These are phyloP conservation scores for Scortum barcoo DNA, from an alignment of 2,113 vertebrate genomes.

Conservation along the genomic window DNA sequence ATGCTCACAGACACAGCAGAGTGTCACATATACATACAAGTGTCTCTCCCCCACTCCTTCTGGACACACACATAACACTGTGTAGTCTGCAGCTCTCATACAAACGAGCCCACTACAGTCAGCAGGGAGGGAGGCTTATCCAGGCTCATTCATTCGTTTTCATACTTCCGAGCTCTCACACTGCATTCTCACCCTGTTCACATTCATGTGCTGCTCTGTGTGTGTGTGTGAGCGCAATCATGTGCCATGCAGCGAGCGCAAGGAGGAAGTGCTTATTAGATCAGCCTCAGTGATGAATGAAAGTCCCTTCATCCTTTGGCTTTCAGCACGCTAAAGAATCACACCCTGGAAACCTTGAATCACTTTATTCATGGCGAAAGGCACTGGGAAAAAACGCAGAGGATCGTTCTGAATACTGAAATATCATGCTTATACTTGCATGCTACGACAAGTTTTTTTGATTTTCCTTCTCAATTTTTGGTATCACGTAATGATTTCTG, in stretches of 20 bases:
- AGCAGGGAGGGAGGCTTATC: constrained; percentile 49
- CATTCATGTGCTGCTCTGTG: constrained; percentile 25
- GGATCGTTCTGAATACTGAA: constrained; percentile 12
- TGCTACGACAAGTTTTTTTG: not conserved
- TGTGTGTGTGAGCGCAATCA: constrained; percentile 12
- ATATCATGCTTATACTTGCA: not conserved
- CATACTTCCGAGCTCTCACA: constrained; percentile 38
- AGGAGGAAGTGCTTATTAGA: constrained; percentile 51
- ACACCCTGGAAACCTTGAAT: constrained; percentile 30
- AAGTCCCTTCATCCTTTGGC: constrained; percentile 43
- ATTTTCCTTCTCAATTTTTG: not conserved
- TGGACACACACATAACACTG: constrained; percentile 17
- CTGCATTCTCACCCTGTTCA: constrained; percentile 48
- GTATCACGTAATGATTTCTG: not conserved
- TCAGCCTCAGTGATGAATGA: constrained; percentile 43
- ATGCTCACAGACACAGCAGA: constrained; percentile 7
- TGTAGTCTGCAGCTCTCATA: constrained; percentile 31
- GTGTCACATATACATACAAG: not conserved
- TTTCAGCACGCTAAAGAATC: constrained; percentile 40
- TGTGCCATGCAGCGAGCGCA: constrained; percentile 6
- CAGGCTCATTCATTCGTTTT: constrained; percentile 56
- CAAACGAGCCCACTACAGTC: constrained; percentile 33
- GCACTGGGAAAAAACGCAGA: not conserved
- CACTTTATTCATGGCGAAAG: constrained; percentile 17
- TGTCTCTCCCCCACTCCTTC: not conserved